Evolutionary conservation across 2,113 vertebrate species (phyloP).

Genomic region (Odobenus rosmarus): DNA sequence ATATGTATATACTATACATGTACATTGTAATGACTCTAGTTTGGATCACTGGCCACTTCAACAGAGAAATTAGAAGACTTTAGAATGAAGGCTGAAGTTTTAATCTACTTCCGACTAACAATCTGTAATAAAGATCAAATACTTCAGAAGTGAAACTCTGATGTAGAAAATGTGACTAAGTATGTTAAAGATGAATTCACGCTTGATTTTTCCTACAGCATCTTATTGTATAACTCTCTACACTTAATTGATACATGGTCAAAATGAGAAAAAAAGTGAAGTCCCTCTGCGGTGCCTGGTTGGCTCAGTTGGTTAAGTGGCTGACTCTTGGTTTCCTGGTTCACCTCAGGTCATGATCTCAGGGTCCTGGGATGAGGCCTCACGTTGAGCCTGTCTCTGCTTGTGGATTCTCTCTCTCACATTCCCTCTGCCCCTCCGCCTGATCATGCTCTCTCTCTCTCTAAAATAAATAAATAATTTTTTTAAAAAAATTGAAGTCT

Average conservation of each 20-base stretch:
- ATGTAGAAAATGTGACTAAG: not conserved
- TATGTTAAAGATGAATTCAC: not conserved
- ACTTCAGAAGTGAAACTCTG: not conserved
- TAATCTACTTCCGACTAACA: not conserved
- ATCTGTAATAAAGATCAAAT: not conserved
- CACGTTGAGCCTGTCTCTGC: not conserved
- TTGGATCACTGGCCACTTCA: not conserved
- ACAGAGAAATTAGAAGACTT: slow-evolving; percentile 7
- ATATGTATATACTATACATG: not conserved
- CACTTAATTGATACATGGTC: not conserved
- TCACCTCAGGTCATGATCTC: not conserved
- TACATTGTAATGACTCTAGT: not conserved
- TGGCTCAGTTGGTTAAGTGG: not conserved
- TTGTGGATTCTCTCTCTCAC: not conserved
- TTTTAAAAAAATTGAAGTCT: not conserved
- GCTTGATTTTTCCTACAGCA: not conserved
- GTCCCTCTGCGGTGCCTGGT: not conserved
- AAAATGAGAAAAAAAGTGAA: not conserved
- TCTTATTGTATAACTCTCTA: not conserved
- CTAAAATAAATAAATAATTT: not conserved
- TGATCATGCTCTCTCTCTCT: not conserved
- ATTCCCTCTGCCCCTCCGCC: not conserved
- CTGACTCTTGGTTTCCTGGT: not conserved
- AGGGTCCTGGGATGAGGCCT: not conserved
- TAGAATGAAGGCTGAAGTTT: not conserved